These are phyloP conservation scores for Dryocosmus kuriphilus DNA, from an alignment of 2,888 invertebrate species.

Conservation along the genomic window DNA sequence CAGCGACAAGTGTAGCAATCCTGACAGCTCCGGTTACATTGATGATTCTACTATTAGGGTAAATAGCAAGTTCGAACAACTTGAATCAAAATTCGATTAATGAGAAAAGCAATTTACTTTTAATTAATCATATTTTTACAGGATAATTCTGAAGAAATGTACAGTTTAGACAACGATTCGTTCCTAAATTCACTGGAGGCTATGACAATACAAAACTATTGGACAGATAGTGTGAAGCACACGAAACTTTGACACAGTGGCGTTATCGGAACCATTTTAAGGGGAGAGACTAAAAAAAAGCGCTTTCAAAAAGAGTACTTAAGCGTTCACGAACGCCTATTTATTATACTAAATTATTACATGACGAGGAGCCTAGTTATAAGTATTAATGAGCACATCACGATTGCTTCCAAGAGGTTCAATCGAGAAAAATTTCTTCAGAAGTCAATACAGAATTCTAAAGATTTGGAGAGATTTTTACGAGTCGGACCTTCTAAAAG, in stretches of 20 bases:
- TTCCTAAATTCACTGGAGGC: constrained; percentile 95
- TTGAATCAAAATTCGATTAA: too few species aligned
- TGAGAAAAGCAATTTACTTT: too few species aligned
- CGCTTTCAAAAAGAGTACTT: constrained; percentile 34
- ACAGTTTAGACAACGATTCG: constrained; percentile 95
- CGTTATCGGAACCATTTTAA: constrained; percentile 25
- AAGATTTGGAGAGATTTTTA: constrained; percentile 1
- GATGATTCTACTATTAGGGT: constrained; percentile 92
- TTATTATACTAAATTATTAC: constrained; percentile 37
- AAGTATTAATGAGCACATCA: constrained; percentile 27
- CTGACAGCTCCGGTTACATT: constrained; percentile 91
- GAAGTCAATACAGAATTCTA: background rate
- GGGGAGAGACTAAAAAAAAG: constrained; percentile 30
- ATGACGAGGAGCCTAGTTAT: background rate
- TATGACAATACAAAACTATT: constrained; percentile 96
- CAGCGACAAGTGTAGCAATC: constrained; percentile 88
- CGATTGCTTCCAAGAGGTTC: constrained; percentile 2
- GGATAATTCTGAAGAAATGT: constrained; percentile 97
- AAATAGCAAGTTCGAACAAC: constrained; percentile 73
- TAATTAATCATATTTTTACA: constrained; percentile 74
- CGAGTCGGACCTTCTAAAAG: background rate
- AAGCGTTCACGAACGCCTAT: constrained; percentile 36
- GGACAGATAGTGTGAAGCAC: constrained; percentile 94
- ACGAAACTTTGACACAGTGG: constrained; percentile 85
- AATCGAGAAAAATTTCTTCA: constrained; percentile 3